These are phyloP conservation scores for Salvelinus namaycush DNA, from an alignment of 2,113 vertebrate genomes.

Conservation along the genomic window DNA sequence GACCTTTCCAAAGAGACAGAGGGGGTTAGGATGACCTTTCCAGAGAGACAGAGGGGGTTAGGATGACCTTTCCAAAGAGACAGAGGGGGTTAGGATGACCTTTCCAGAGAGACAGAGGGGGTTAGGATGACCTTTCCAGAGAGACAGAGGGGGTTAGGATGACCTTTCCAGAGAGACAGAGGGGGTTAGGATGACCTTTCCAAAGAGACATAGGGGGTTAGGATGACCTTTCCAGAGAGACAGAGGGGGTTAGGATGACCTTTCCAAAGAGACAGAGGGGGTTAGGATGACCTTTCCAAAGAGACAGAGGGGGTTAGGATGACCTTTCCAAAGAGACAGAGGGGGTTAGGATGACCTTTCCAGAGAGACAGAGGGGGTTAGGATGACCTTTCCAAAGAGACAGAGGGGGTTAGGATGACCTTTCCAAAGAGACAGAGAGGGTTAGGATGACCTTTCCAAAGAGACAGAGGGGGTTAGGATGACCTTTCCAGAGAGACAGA, in stretches of 20 bases:
- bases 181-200: not conserved
- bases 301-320: not conserved
- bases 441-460: not conserved
- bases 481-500: not conserved
- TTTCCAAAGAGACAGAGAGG: not conserved
- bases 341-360: not conserved
- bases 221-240: not conserved
- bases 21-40: no score
- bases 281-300: not conserved
- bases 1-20: no score
- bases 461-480: not conserved
- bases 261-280: not conserved
- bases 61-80: no score
- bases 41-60: no score
- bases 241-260: no score
- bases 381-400: no score
- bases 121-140: no score
- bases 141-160: no score
- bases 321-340: not conserved
- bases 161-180: not conserved
- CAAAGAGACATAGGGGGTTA: not conserved
- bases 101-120: no score
- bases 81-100: no score
- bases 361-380: not conserved
- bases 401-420: not conserved